Conservation (phyloP, 2,888 invertebrate species). For the Lasius platythorax region DNA sequence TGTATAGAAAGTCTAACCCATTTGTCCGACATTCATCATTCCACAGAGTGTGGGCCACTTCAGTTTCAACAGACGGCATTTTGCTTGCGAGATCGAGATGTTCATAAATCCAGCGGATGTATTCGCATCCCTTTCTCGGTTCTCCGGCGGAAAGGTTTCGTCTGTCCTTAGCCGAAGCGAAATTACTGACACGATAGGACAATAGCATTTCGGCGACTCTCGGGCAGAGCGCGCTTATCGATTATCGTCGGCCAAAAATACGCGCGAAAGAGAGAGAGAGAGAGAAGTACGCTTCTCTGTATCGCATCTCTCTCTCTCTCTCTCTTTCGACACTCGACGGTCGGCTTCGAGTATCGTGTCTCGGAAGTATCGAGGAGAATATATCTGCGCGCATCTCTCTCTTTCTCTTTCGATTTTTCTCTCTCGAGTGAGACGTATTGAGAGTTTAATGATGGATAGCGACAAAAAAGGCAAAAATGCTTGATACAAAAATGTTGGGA, state of each 20-base stretch:
- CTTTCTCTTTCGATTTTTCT: neutral
- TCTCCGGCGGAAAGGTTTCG: conserved; percentile 43
- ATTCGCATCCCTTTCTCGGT: conserved; percentile 34
- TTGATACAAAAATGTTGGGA: neutral
- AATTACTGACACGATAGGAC: conserved; percentile 22
- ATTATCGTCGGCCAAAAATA: conserved; percentile 68
- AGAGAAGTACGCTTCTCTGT: conserved; percentile 49
- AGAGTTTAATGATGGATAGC: conserved; percentile 24
- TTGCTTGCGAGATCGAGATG: conserved; percentile 44
- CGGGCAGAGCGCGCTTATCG: conserved; percentile 60
- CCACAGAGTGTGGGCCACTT: conserved; percentile 9
- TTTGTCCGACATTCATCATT: conserved; percentile 28
- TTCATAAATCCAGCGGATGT: conserved; percentile 40
- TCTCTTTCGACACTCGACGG: conserved; percentile 3
- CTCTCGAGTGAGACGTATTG: conserved; percentile 16
- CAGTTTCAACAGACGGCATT: conserved; percentile 9
- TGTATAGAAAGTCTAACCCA: neutral
- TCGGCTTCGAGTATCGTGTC: conserved; percentile 11
- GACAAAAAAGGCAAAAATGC: neutral
- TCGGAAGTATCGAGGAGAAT: conserved; percentile 31
- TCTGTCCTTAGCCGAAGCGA: conserved; percentile 17
- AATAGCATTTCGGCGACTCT: conserved; percentile 47
- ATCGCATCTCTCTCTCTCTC: conserved; percentile 3
- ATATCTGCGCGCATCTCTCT: neutral
- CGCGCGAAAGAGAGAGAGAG: conserved; percentile 50